A percentile compares a stretch with the other conserved stretches of the same genome.
Evolutionary conservation across 2,113 vertebrate species (phyloP).

Genomic region (Perca flavescens): DNA sequence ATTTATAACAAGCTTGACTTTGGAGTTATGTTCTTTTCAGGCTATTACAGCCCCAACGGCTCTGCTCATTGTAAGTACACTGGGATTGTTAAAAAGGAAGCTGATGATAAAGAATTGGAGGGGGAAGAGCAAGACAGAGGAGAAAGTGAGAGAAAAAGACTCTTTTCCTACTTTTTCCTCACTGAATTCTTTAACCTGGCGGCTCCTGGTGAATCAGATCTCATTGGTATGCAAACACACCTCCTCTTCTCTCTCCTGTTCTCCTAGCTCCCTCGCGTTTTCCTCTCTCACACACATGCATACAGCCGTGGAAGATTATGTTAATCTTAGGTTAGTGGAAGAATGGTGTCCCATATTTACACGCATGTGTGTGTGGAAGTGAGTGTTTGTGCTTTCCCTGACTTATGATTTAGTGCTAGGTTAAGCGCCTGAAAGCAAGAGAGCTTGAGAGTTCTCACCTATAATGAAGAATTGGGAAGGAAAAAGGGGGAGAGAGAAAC

Average conservation of each 20-base stretch:
- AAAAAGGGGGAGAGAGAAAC: not conserved
- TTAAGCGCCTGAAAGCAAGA: slow-evolving; percentile 14
- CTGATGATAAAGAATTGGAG: slow-evolving; percentile 48
- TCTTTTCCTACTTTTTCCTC: slow-evolving; percentile 34
- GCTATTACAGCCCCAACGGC: slow-evolving; percentile 53
- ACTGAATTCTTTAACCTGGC: slow-evolving; percentile 50
- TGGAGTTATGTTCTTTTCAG: slow-evolving; percentile 65
- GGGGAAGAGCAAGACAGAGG: slow-evolving; percentile 25
- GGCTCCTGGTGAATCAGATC: slow-evolving; percentile 52
- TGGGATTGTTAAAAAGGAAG: slow-evolving; percentile 48
- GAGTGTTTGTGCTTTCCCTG: not conserved
- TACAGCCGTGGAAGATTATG: slow-evolving; percentile 37
- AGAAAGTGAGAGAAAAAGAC: slow-evolving; percentile 35
- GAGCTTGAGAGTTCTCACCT: not conserved
- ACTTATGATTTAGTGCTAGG: slow-evolving; percentile 25
- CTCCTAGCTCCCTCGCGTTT: not conserved
- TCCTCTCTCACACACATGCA: slow-evolving; percentile 47
- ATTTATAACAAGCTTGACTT: slow-evolving; percentile 71
- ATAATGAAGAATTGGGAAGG: not conserved
- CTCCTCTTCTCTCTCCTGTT: slow-evolving; percentile 32
- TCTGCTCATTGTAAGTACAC: slow-evolving; percentile 54
- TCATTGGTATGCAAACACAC: slow-evolving; percentile 74
- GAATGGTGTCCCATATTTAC: slow-evolving; percentile 23
- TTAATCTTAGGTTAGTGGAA: slow-evolving; percentile 58
- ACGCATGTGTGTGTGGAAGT: not conserved